These are phyloP conservation scores for Craseonycteris thonglongyai DNA, from an alignment of 2,113 vertebrate species.

Conservation along the genomic window DNA sequence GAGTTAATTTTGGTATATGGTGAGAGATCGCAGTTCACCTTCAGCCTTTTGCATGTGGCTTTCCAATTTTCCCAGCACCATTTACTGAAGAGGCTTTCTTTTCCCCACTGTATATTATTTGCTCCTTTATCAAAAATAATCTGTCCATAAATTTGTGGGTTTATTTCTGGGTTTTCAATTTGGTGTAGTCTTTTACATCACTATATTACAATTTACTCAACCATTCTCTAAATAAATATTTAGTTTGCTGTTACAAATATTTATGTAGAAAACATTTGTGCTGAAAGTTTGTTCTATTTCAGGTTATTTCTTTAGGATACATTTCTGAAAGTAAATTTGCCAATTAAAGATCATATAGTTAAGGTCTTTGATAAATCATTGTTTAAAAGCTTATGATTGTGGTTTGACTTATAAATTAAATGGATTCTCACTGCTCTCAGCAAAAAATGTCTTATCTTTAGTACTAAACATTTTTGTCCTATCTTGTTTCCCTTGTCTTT, in stretches of 20 bases:
- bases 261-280: not conserved
- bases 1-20: no score
- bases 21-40: no score
- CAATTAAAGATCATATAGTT: not conserved
- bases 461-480: not conserved
- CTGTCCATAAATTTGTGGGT: no score
- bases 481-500: not conserved
- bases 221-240: not conserved
- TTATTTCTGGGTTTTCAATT: no score
- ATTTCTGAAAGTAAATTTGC: not conserved
- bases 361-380: not conserved
- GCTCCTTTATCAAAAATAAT: no score
- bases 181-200: not conserved
- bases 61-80: no score
- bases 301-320: not conserved
- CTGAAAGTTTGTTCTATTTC: not conserved
- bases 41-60: no score
- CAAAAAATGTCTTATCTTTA: not conserved
- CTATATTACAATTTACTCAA: not conserved
- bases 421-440: not conserved
- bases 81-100: no score
- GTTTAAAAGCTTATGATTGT: not conserved
- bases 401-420: not conserved
- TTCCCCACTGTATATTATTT: no score
- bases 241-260: not conserved